Base-by-base conservation (phyloP, 2,797 vertebrate genomes). In the Hypotaenidia okinawae region DNA sequence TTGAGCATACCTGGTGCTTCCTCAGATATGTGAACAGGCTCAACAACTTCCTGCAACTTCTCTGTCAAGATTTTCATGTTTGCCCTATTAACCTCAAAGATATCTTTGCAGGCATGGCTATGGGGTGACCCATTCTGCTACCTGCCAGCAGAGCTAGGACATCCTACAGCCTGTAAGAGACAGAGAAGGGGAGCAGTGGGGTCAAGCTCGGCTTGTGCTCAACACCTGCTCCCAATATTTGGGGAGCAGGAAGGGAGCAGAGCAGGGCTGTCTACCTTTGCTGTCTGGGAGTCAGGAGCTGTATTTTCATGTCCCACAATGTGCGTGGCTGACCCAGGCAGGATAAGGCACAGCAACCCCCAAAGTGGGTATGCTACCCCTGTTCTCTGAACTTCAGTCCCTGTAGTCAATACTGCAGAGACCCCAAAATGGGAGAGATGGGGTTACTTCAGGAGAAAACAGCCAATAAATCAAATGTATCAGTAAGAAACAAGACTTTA, bases 161-260 rank as follows among this genome's bases (percentile, higher is more conserved):
- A 8, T 7, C 37, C 47, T 35, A 25, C 10, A 41, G 15, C 7
- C 27, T 59, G 14, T 52, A 35, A 49, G 21, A 27, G 4, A 10
- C 2, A 6, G 17, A 8, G 13, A 81, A 66, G 15, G n/a, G 21
- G 14, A 82, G 10, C 10, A 51, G 21, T 1, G 4, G 13, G 14
- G 10, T 66, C 45, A 55, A n/a, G 6, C 21, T 58, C 21, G 9
- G 12, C 28, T 84, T 21, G 1, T 33, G 16, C 6, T 32, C 18
- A 41, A 22, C 2, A 7, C 2, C 19, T 15, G 3, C 3, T 54
- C 7, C 6, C n/a, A 4, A 2, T 2, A 0, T 3, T 7, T 9
- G 23, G 6, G 3, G 15, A 52, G 18, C 8, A 32, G 9, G 17
- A 57, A 30, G 8, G 2, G 4, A 4, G 1, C 2, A 37, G 28